Evolutionary conservation across 2,888 invertebrate genomes (phyloP), one percentile per base, ranked within the genome.

Genomic region (Desoria tigrina): DNA sequence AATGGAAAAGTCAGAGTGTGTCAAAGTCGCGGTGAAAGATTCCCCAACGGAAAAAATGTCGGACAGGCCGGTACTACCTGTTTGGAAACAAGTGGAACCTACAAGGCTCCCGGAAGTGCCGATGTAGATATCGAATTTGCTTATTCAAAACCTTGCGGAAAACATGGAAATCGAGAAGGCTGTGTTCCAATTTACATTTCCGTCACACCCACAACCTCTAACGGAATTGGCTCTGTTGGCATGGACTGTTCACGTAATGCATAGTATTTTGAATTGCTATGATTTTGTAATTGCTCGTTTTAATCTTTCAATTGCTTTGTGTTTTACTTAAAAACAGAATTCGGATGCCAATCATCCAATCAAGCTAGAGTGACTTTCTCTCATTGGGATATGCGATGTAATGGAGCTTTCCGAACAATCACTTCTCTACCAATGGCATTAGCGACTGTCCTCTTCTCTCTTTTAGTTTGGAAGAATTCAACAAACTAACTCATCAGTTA

Each of bases 371-470:
- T 76, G 3, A 73, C 74, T 1, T 72, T 72, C 32, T 67, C 73
- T n/a, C 75, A 76, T 66, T 74, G 68, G 66, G 73, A 72, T 32
- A 72, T 76, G 74, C 54, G 73, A 45, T 76, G 75, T 49, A 72
- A 70, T 57, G 63, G 65, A 39, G 73, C 63, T 45, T 45, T 66
- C 23, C n/a, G 61, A 57, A 55, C 56, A 14, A 6, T 68, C 6
- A 37, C 66, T 26, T 69, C 71, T 28, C 51, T 63, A 42, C 65
- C 66, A 16, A 42, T 69, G 37, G 63, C 71, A 9, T 18, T 71
- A 11, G 18, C 66, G 24, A 51, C 66, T 3, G 39, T 55, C 3
- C 18, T 61, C 6, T 18, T 66, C 7, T 61, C 71, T 32, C 23
- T 71, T 4, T 42, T 71, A 27, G 63, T 65, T 53, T 68, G 68